phyloP scores from a whole-genome alignment of 2,888 invertebrate genomes.

The Linyphia triangularis region DNA sequence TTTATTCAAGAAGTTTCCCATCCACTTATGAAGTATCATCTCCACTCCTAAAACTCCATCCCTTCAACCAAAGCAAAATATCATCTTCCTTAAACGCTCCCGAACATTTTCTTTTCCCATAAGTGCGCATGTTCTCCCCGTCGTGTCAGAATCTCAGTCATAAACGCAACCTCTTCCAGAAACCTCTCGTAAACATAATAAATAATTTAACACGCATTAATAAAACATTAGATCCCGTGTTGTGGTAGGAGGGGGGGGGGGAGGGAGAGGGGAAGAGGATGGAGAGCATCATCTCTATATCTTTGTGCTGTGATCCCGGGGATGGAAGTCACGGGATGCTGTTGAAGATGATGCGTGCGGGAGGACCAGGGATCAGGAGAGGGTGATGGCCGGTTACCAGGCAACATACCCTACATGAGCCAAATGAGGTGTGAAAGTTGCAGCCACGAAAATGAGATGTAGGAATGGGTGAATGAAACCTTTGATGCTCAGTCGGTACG shows the following conservation, averaged over 20 bases:
- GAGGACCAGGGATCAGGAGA: conserved; percentile 55
- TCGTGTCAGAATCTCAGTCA: conserved; percentile 24
- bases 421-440: conserved; percentile 75
- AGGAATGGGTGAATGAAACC: neutral
- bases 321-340: conserved; percentile 63
- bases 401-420: conserved; percentile 52
- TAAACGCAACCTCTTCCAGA: conserved; percentile 27
- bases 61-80: neutral
- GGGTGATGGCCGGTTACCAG: conserved; percentile 65
- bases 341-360: conserved; percentile 51
- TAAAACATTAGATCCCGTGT: conserved; percentile 64
- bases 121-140: conserved; percentile 20
- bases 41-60: neutral
- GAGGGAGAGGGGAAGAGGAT: neutral
- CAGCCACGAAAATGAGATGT: conserved; percentile 71
- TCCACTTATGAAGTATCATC: no score
- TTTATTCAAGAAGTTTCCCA: no score
- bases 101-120: conserved; percentile 3
- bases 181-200: conserved; percentile 68
- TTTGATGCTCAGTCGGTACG: no score
- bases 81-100: neutral
- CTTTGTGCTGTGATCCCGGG: conserved; percentile 31
- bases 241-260: neutral
- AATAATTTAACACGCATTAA: conserved; percentile 74
- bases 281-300: conserved; percentile 26